Evolutionary conservation across 1,140 invertebrate genomes (phyloP), one percentile per base, ranked within the genome.

Genomic region (Sipha flava): DNA sequence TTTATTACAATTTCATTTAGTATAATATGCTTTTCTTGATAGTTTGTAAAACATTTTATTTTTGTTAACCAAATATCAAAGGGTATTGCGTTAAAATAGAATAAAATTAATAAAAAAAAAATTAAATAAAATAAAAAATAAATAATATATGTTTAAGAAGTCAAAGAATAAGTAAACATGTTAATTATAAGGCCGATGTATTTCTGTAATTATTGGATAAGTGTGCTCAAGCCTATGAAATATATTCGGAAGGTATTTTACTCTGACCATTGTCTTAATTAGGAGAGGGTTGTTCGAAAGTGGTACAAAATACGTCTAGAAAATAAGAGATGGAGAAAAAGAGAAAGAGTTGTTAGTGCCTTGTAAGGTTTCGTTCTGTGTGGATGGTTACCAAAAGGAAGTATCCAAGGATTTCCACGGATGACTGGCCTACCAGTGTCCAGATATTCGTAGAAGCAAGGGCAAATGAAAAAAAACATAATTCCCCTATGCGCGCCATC

Each of bases 341-440:
- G 64, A 72, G 16, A 43, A 21, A n/a, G 26, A 34, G 68, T 23
- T 49, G 43, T 16, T 16, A 40, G 43, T 43, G 66, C 66, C 66
- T 18, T 21, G 9, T 64, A 43, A 16, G 64, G 64, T 68, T 68
- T 34, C 70, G 70, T 73, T 57, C 31, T 57, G 72, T 57, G 72
- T 16, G 72, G 72, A 57, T 26, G 72, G 31, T 75, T 37, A 57
- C 49, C 72, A 34, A 40, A n/a, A 75, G 72, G 72, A 75, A 57
- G 72, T 54, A 26, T 14, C 72, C 72, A 75, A 75, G 72, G 72
- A 75, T 75, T 75, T 75, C 72, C 21, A 75, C 52, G 72, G 72
- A 57, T 75, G 72, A 75, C 49, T 21, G 62, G 29, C 29, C 31
- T 16, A 34, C 34, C 16, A 2, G 10, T 18, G 21, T n/a, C 5